Evolutionary conservation across 2,797 vertebrate genomes (phyloP).

Genomic region (Parauchenoglanis ngamensis): DNA sequence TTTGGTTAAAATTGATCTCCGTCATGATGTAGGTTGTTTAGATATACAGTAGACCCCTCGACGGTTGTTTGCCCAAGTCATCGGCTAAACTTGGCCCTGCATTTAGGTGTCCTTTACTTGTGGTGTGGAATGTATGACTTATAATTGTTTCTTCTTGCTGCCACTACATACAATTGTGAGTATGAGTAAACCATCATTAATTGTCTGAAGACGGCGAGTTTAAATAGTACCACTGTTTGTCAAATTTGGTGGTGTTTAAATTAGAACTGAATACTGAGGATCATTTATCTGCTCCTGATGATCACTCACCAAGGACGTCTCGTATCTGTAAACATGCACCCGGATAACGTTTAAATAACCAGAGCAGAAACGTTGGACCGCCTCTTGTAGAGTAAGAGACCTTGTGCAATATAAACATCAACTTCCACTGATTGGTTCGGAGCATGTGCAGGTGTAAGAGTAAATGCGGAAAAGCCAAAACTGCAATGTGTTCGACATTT

Average conservation of each 20-base stretch:
- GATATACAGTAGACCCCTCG: no score
- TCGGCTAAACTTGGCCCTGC: background rate
- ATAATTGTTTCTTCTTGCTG: background rate
- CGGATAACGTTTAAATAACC: background rate
- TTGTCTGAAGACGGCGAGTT: background rate
- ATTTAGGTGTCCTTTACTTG: background rate
- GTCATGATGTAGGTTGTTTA: background rate
- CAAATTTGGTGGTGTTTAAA: background rate
- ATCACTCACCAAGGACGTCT: background rate
- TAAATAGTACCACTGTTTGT: background rate
- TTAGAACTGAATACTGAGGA: background rate
- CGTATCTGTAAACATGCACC: background rate
- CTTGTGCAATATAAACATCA: slow-evolving; percentile 41
- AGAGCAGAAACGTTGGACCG: background rate
- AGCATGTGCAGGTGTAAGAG: slow-evolving; percentile 24
- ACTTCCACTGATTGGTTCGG: slow-evolving; percentile 24
- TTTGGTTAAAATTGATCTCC: background rate
- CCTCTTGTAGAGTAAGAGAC: slow-evolving; percentile 2
- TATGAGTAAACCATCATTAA: background rate
- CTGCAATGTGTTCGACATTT: background rate
- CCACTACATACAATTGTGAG: background rate
- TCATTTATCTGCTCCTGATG: background rate
- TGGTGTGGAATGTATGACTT: background rate
- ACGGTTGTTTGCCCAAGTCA: background rate
- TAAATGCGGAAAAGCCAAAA: slow-evolving; percentile 7